These are phyloP conservation scores for Myzus persicae DNA, from an alignment of 1,140 invertebrate species.

Conservation along the genomic window DNA sequence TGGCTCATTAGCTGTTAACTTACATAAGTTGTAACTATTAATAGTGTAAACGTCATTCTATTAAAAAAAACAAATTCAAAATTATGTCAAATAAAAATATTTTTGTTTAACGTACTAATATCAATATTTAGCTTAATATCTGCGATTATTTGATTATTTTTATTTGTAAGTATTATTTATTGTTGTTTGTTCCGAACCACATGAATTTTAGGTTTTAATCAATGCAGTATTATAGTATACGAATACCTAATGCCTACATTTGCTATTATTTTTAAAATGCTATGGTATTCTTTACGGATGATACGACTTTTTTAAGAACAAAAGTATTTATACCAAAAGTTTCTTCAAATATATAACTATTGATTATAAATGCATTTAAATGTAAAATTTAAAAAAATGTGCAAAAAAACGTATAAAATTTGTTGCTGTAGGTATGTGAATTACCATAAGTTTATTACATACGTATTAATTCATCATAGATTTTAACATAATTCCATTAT, in stretches of 20 bases:
- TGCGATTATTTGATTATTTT: not conserved
- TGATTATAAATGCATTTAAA: not conserved
- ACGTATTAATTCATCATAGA: no score
- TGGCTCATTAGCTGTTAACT: not conserved
- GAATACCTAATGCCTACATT: not conserved
- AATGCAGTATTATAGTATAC: not conserved
- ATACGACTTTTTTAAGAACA: not conserved
- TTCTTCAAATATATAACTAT: not conserved
- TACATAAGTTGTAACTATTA: not conserved
- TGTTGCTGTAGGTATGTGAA: no score
- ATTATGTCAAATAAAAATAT: not conserved
- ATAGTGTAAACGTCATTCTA: not conserved
- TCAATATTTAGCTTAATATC: not conserved
- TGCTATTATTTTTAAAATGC: not conserved
- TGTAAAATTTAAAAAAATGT: no score
- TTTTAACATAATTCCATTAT: no score
- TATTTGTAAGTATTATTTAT: not conserved
- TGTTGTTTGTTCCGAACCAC: not conserved
- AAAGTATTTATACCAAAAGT: not conserved
- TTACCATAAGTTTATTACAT: no score
- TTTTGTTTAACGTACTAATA: not conserved
- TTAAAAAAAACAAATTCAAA: not conserved
- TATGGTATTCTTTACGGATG: not conserved
- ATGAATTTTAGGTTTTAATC: not conserved
- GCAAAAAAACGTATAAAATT: no score